Percentiles rank a stretch among this genome's conserved stretches.
Conservation (phyloP, 2,113 vertebrate genomes). For the Lampris megalopsis region DNA sequence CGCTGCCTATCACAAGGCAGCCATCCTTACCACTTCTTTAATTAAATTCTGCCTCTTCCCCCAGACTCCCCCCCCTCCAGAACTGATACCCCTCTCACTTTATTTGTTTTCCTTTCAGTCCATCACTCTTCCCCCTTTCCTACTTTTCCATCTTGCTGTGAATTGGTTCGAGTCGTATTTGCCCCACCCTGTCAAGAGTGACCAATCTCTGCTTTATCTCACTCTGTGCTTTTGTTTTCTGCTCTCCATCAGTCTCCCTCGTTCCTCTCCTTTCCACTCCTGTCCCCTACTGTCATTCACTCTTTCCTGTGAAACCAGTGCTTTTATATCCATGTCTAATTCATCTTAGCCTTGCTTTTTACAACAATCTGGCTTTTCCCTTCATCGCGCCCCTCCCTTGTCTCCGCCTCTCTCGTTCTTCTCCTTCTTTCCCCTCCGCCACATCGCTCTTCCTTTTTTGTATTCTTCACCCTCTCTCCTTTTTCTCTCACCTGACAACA, state of each 20-base stretch:
- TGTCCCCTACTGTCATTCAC: slow-evolving; percentile 29
- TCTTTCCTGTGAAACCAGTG: slow-evolving; percentile 49
- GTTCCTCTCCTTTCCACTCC: slow-evolving; percentile 48
- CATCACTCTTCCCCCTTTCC: slow-evolving; percentile 19
- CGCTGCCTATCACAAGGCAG: slow-evolving; percentile 48
- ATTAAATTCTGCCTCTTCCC: slow-evolving; percentile 57
- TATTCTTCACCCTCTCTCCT: slow-evolving; percentile 29
- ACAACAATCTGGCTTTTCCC: slow-evolving; percentile 43
- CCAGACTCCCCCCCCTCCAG: slow-evolving; percentile 23
- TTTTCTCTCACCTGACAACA: neutral
- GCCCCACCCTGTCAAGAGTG: slow-evolving; percentile 40
- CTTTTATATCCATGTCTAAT: slow-evolving; percentile 33
- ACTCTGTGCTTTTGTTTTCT: slow-evolving; percentile 3
- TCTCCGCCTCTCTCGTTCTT: slow-evolving; percentile 15
- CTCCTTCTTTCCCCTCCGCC: slow-evolving; percentile 1
- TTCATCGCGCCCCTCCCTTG: neutral
- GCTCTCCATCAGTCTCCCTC: slow-evolving; percentile 43
- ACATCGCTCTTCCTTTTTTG: slow-evolving; percentile 14
- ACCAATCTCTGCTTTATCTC: slow-evolving; percentile 54
- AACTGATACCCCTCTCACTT: slow-evolving; percentile 26
- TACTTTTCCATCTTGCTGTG: neutral
- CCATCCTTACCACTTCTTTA: slow-evolving; percentile 38
- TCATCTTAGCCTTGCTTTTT: slow-evolving; percentile 61
- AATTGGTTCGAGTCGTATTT: slow-evolving; percentile 18
- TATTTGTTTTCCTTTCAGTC: slow-evolving; percentile 47